phyloP scores from a whole-genome alignment of 2,113 vertebrate species.

The Irena cyanogastra region DNA sequence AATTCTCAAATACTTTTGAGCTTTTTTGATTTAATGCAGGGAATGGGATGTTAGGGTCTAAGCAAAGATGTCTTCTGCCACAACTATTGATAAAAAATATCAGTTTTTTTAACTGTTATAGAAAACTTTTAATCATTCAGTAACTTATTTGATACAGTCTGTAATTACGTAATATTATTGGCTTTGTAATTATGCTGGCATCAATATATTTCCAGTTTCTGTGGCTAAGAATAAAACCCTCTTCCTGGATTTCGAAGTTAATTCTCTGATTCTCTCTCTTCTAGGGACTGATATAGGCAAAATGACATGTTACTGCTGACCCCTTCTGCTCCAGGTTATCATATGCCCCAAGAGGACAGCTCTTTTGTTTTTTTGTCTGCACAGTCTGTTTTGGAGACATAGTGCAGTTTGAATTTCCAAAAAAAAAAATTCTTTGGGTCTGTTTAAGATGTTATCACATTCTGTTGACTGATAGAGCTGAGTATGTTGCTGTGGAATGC shows the following conservation, averaged over 20 bases:
- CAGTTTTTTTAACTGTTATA: background rate
- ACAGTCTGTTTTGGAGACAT: background rate
- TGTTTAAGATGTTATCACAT: accelerated
- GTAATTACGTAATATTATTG: background rate
- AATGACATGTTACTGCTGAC: background rate
- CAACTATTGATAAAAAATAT: background rate
- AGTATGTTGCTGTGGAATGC: background rate
- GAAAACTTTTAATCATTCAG: background rate
- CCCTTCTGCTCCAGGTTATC: background rate
- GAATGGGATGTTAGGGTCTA: background rate
- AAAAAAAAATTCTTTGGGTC: background rate
- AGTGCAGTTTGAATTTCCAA: background rate
- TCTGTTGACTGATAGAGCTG: background rate
- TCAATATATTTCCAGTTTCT: background rate
- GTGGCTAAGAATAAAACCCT: background rate
- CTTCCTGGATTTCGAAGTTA: background rate
- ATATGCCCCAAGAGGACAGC: background rate
- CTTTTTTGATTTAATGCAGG: background rate
- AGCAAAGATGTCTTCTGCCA: background rate
- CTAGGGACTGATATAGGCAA: background rate
- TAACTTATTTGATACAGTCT: background rate
- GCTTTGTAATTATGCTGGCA: background rate
- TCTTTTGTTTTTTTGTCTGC: background rate
- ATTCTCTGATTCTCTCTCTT: background rate
- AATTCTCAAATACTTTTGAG: background rate